Evolutionary conservation across 2,797 vertebrate species (phyloP).

Genomic region (Sebastes elongatus): DNA sequence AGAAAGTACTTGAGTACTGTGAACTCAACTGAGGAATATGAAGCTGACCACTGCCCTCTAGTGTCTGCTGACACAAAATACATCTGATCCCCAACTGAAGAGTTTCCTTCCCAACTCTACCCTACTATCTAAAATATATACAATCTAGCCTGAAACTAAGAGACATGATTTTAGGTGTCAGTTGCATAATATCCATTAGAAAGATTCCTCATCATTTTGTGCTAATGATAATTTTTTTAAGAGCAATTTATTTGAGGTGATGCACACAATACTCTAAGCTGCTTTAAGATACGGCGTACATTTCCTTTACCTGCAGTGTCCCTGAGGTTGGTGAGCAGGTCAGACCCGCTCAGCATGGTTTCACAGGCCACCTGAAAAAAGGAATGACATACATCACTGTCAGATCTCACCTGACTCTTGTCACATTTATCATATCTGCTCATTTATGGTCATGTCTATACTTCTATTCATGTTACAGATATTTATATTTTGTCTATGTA

Average conservation of each 20-base stretch:
- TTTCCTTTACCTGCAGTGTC: conserved; percentile 83
- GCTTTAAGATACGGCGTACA: background rate
- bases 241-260: background rate
- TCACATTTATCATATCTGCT: background rate
- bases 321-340: conserved; percentile 84
- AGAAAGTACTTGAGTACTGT: background rate
- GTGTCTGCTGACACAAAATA: conserved; percentile 1
- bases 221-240: background rate
- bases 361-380: conserved; percentile 87
- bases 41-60: conserved; percentile 11
- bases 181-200: background rate
- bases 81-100: background rate
- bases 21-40: too few species aligned
- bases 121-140: background rate
- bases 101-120: background rate
- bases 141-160: background rate
- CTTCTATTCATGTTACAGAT: background rate
- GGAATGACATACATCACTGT: background rate
- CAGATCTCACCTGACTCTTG: background rate
- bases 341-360: conserved; percentile 79
- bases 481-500: background rate
- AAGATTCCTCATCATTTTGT: background rate
- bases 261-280: too few species aligned
- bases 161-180: background rate
- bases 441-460: too few species aligned